These are phyloP conservation scores for Vollenhovia emeryi DNA, from an alignment of 1,140 invertebrate genomes.

Conservation along the genomic window DNA sequence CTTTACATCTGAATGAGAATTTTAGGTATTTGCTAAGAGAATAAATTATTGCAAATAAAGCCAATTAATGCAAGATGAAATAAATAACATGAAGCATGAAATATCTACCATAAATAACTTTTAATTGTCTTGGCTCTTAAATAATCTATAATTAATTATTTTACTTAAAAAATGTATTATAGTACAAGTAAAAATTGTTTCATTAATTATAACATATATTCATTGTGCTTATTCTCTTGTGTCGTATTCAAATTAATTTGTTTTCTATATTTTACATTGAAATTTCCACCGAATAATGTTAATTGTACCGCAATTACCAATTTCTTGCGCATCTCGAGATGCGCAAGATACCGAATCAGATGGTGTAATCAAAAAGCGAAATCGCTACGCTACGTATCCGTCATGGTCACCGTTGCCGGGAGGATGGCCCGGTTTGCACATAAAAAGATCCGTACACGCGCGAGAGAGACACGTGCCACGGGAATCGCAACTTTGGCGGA, in stretches of 20 bases:
- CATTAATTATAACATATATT: neutral
- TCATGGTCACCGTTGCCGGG: neutral
- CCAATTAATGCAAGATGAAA: neutral
- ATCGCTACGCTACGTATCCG: neutral
- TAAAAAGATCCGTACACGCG: slow-evolving; percentile 5
- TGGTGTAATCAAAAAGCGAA: neutral
- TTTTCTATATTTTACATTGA: neutral
- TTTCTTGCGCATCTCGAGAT: neutral
- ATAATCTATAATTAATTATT: slow-evolving; percentile 25
- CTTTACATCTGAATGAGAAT: neutral
- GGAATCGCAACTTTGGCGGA: slow-evolving; percentile 78
- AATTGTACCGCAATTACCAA: neutral
- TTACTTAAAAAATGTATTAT: neutral
- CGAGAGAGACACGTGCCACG: slow-evolving; percentile 51
- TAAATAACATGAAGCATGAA: neutral
- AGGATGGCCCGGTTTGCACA: neutral
- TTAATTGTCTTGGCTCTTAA: neutral
- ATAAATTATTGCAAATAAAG: neutral
- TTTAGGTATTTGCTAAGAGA: neutral
- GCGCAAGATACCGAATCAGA: neutral
- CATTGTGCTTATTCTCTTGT: neutral
- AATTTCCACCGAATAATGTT: neutral
- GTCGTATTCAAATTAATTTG: neutral
- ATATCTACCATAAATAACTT: neutral
- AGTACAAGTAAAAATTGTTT: neutral